These are phyloP conservation scores for Nephotettix cincticeps DNA, from an alignment of 1,140 invertebrate genomes.

Conservation along the genomic window DNA sequence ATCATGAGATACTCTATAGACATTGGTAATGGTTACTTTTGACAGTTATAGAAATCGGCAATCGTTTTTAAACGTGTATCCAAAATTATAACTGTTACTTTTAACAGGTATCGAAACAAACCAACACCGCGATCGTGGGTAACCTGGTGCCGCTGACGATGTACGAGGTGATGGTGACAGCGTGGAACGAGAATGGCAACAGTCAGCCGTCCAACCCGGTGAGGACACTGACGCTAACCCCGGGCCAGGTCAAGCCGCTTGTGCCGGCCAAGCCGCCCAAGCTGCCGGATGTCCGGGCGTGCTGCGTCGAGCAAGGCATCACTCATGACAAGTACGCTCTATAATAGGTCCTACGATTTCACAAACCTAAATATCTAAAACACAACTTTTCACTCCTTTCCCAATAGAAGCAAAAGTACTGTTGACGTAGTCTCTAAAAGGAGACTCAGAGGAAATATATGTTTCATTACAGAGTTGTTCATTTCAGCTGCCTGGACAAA, in stretches of 20 bases:
- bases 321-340: slow-evolving; percentile 60
- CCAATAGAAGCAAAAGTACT: too few species aligned
- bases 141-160: slow-evolving; percentile 70
- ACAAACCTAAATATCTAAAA: too few species aligned
- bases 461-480: too few species aligned
- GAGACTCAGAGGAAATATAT: too few species aligned
- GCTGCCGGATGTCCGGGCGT: slow-evolving; percentile 69
- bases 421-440: too few species aligned
- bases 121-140: slow-evolving; percentile 55
- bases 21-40: too few species aligned
- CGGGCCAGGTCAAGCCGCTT: slow-evolving; percentile 54
- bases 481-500: slow-evolving; percentile 69
- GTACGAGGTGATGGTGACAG: slow-evolving; percentile 74
- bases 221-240: slow-evolving; percentile 64
- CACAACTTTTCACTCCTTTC: too few species aligned
- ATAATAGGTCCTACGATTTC: too few species aligned
- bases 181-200: slow-evolving; percentile 68
- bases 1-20: too few species aligned
- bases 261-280: slow-evolving; percentile 54
- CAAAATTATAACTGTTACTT: not conserved
- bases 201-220: slow-evolving; percentile 71
- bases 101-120: slow-evolving; percentile 56
- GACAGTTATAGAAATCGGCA: too few species aligned
- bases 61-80: too few species aligned
- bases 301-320: slow-evolving; percentile 70